These are phyloP conservation scores for Ligdia adustata DNA, from an alignment of 2,888 invertebrate genomes.

Conservation along the genomic window DNA sequence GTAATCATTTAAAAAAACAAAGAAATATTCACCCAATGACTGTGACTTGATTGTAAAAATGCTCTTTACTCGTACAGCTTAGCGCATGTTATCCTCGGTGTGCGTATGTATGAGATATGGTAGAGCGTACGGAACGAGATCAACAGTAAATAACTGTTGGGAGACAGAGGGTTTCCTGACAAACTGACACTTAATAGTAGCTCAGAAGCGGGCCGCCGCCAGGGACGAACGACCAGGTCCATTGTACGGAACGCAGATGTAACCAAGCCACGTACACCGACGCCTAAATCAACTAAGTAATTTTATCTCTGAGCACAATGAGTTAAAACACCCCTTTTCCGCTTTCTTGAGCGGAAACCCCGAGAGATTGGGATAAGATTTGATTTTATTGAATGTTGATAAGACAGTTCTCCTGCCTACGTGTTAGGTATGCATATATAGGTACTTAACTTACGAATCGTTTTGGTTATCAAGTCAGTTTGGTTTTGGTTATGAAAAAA, in stretches of 20 bases:
- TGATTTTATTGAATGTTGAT: background rate
- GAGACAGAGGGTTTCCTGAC: conserved; percentile 76
- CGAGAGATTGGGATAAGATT: background rate
- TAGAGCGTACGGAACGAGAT: conserved; percentile 71
- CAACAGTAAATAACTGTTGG: conserved; percentile 72
- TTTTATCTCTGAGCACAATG: conserved; percentile 17
- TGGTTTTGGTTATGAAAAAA: too few species aligned
- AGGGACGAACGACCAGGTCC: background rate
- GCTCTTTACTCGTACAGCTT: too few species aligned
- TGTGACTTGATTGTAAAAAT: too few species aligned
- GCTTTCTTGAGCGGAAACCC: background rate
- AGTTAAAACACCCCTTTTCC: background rate
- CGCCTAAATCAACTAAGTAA: conserved; percentile 26
- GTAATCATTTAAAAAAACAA: too few species aligned
- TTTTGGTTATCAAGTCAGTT: too few species aligned
- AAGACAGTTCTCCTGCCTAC: too few species aligned
- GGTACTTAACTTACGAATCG: too few species aligned
- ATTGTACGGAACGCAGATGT: conserved; percentile 14
- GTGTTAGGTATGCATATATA: too few species aligned
- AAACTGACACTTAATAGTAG: conserved; percentile 68
- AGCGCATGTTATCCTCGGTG: conserved; percentile 20
- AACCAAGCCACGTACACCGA: conserved; percentile 23
- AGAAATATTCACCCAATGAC: too few species aligned
- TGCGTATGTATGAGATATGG: conserved; percentile 40
- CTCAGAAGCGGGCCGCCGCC: conserved; percentile 5